phyloP scores from a whole-genome alignment of 2,113 vertebrate species.

The Pycnonotus jocosus region DNA sequence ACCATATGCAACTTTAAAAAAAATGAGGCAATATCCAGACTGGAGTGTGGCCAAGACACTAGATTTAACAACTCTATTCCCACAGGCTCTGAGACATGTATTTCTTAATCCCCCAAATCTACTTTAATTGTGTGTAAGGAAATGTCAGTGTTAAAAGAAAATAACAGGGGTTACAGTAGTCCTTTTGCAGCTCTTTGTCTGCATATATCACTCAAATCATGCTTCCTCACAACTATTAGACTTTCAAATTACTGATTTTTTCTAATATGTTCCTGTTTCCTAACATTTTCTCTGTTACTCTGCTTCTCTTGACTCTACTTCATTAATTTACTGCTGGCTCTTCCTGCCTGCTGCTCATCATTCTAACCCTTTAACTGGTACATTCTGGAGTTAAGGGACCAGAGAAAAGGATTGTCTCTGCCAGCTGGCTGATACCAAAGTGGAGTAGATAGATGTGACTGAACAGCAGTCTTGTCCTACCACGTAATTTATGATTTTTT shows the following conservation, averaged over 20 bases:
- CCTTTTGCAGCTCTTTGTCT: conserved; percentile 1
- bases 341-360: neutral
- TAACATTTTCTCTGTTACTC: neutral
- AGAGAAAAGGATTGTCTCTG: neutral
- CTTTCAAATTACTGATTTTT: neutral
- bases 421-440: neutral
- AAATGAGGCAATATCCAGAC: neutral
- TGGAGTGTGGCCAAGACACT: neutral
- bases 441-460: neutral
- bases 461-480: neutral
- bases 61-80: neutral
- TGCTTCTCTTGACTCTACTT: neutral
- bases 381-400: neutral
- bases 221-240: neutral
- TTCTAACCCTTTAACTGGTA: neutral
- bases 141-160: neutral
- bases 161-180: neutral
- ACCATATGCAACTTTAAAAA: neutral
- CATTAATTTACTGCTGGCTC: neutral
- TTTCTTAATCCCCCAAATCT: conserved; percentile 30
- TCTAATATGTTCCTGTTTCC: neutral
- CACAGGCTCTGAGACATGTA: neutral
- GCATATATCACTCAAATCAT: neutral
- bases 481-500: neutral
- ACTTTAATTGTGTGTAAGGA: conserved; percentile 32